These are phyloP conservation scores for Drosophila quinaria DNA, from an alignment of 2,888 invertebrate species.

Conservation along the genomic window DNA sequence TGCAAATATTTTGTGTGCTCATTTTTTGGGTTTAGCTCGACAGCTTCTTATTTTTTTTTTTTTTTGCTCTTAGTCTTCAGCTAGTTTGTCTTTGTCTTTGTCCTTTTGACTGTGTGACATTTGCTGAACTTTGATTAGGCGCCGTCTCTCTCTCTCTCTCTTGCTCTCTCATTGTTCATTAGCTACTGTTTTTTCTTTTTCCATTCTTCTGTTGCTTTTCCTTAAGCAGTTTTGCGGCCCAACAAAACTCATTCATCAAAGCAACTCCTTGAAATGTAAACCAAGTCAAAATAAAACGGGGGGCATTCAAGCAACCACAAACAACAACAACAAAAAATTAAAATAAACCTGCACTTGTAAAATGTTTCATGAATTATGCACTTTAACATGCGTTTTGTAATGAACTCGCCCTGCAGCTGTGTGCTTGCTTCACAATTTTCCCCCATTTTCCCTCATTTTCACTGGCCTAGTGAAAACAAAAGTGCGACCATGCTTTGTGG, in stretches of 20 bases:
- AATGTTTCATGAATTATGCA: constrained; percentile 61
- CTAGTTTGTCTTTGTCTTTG: constrained; percentile 37
- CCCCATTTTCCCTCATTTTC: background rate
- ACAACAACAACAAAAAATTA: too few relatives aligned
- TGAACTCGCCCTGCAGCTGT: constrained; percentile 40
- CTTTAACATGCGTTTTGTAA: constrained; percentile 57
- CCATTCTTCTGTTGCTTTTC: constrained; percentile 6
- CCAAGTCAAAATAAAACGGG: background rate
- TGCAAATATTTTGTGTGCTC: constrained; percentile 52
- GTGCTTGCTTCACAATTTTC: background rate
- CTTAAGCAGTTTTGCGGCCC: constrained; percentile 11
- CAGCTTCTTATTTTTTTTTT: constrained; percentile 16
- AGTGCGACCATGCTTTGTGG: constrained; percentile 43
- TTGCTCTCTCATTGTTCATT: background rate
- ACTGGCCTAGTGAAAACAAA: constrained; percentile 12
- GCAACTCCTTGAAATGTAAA: constrained; percentile 37
- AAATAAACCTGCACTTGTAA: constrained; percentile 28
- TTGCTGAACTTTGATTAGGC: constrained; percentile 62
- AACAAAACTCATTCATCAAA: constrained; percentile 59
- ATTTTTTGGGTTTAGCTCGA: constrained; percentile 36
- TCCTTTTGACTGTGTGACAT: constrained; percentile 37
- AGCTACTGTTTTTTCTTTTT: background rate
- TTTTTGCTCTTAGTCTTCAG: constrained; percentile 31
- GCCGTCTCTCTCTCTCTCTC: constrained; percentile 19
- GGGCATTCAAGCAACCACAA: background rate